Base-by-base conservation (phyloP, 2,888 invertebrate genomes). In the Callinectes sapidus region DNA sequence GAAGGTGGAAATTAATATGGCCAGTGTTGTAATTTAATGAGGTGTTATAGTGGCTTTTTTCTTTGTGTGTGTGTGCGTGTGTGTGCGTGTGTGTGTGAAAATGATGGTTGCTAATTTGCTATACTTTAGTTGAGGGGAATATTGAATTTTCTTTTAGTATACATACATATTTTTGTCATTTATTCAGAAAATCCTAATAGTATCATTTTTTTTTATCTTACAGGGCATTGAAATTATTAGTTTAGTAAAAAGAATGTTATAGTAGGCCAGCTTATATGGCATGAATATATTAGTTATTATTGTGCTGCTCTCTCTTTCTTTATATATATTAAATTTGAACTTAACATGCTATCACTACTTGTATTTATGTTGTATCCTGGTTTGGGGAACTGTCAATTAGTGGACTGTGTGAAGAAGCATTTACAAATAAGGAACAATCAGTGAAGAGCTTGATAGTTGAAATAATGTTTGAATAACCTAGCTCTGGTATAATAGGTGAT, bases 21-120 rank as follows among this genome's bases (percentile, higher is more conserved):
- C 71, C 71, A 71, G 71, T 71, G 71, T n/a, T 71, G 10, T 71
- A 71, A n/a, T n/a, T 23, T 71, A 71, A 71, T 71, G 71, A 23
- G 61, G 61, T 61, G 18, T 18, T 13, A 55, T 61, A 61, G 61
- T 61, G 1, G 14, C 18, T 61, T 16, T 23, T 23, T 23, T 61
- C 2, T 61, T 16, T 61, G 61, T 61, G 61, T 61, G 61, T 61
- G 61, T 71, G 23, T 71, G 71, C 28, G 23, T 71, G 71, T 71
- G 66, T 66, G n/a, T 66, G 71, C 8, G n/a, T 71, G 71, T 71
- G 71, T 71, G 71, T n/a, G 71, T 71, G 8, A 71, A 71, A 28
- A 71, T 71, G n/a, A 28, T 71, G 28, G 8, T 71, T 71, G 71
- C 5, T n/a, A 71, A 71, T 71, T 71, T 71, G 28, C 71, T 71